Evolutionary conservation across 1,140 invertebrate genomes (phyloP), one percentile per base, ranked within the genome.

Genomic region (Monomorium pharaonis): DNA sequence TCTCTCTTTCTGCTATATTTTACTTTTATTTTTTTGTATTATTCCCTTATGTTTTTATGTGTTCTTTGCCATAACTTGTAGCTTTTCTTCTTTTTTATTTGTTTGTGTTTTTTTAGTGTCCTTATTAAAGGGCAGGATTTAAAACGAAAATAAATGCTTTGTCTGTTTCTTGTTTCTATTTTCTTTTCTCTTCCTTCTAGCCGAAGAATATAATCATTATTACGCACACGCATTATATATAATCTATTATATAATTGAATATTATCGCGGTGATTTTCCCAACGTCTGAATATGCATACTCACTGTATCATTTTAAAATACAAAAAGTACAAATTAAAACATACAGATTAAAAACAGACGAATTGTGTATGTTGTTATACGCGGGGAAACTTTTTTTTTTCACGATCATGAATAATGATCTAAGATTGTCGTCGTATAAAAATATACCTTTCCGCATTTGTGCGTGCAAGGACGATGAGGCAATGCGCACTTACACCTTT

Each of bases 401-500:
- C n/a, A 63, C 3, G 37, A 42, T n/a, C n/a, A 51, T 67, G 44
- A 78, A 65, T 78, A 78, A 65, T 6, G n/a, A n/a, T 37, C 10
- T 18, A 42, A 54, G 47, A 80, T 80, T 18, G 24, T 54, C 16
- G 16, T 14, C 10, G 21, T 67, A 54, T 69, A 58, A 80, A 56
- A 42, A 69, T 54, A 67, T n/a, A 18, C 6, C 30, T 24, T 69
- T 69, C 16, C 44, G 60, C n/a, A 9, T 65, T 78, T 47, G 77
- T 69, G 47, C 3, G 33, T 42, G 16, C 77, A 80, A 80, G 77
- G 33, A 80, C 62, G 62, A 67, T 37, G 60, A 67, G n/a, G 14
- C n/a, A 37, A 51, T 51, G 16, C 30, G 30, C 42, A 63, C n/a
- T 80, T 69, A 44, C 10, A 47, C 33, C 30, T 63, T 30, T 77